Evolutionary conservation across 2,797 vertebrate species (phyloP), one percentile per base, ranked within the genome.

Genomic region (Schizothorax lantsangensis): DNA sequence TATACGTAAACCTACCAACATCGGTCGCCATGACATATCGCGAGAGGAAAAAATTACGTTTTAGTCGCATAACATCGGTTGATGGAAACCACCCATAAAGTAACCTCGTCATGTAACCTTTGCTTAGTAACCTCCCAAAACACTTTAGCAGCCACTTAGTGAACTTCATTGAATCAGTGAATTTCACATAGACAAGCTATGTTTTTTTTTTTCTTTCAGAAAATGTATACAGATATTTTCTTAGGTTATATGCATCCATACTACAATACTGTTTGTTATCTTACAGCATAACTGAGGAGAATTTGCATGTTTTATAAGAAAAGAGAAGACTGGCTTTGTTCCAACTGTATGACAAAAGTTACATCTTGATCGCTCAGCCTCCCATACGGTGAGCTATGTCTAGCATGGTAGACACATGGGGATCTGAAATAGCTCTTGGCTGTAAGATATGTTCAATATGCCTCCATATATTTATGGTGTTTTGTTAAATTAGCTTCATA

Each of bases 391-490:
- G 43, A 77, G 57, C 21, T 66, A 62, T n/a, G 45, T 52, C 59
- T 78, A 40, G 59, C 26, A 21, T 68, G 10, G 73, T 40, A 40
- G 23, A 49, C 23, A 4, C 49, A 77, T n/a, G 9, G 9, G 14
- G 5, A 84, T 68, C 73, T 78, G 59, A 78, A 68, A 78, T 68
- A 26, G 45, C 21, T 78, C 62, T 84, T 84, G 73, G 73, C 73
- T 84, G 9, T 14, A n/a, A 52, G 23, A 84, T 66, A 52, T 84
- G 73, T 40, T 84, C 5, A 40, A 45, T 83, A 47, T 62, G 40
- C 26, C 14, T 64, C 19, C 2, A 38, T 69, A 69, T 84, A n/a
- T 72, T 71, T 47, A 45, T n/a, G 77, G 52, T 62, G 33, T 71
- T 79, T 84, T 84, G 62, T 80, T 72, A 85, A 62, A 21, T 72